A percentile compares a stretch with the other conserved stretches of the same genome.
These are phyloP conservation scores for Pachypanchax playfairii DNA, from an alignment of 2,113 vertebrate species.

Conservation along the genomic window DNA sequence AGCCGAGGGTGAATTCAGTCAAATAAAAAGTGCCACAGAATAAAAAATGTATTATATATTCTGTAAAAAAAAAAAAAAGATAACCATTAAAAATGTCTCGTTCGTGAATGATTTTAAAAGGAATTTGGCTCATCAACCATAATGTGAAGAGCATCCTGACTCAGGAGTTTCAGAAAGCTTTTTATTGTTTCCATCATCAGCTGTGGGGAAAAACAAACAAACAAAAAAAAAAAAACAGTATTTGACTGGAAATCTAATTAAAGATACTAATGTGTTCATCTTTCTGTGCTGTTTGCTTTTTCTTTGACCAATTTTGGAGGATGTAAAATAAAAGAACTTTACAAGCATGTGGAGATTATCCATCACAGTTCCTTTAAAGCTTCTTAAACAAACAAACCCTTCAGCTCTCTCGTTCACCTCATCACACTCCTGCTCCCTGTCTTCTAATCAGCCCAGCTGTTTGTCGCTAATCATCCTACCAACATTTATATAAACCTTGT, in stretches of 20 bases:
- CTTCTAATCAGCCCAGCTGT: no score
- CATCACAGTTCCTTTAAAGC: no score
- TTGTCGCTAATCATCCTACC: no score
- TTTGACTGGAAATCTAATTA: conserved; percentile 65
- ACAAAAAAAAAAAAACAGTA: conserved; percentile 10
- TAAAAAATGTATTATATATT: conserved; percentile 7
- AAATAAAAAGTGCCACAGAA: conserved; percentile 13
- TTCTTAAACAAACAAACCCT: no score
- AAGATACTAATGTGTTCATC: conserved; percentile 59
- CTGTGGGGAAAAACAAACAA: conserved; percentile 23
- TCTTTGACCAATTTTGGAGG: conserved; percentile 2
- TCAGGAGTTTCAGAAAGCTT: conserved; percentile 58
- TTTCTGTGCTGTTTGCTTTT: conserved; percentile 24
- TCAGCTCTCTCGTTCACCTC: no score
- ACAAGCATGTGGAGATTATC: no score
- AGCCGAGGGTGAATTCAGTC: conserved; percentile 8
- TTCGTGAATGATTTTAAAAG: no score
- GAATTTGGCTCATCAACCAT: conserved; percentile 23
- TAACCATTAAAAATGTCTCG: no score
- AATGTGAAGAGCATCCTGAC: conserved; percentile 48
- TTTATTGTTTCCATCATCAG: conserved; percentile 45
- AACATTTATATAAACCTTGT: no score
- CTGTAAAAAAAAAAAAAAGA: conserved; percentile 11
- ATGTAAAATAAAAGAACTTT: background rate
- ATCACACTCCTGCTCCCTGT: no score